Evolutionary conservation across 2,888 invertebrate genomes (phyloP), one percentile per base, ranked within the genome.

Genomic region (Pyrochroa serraticornis): DNA sequence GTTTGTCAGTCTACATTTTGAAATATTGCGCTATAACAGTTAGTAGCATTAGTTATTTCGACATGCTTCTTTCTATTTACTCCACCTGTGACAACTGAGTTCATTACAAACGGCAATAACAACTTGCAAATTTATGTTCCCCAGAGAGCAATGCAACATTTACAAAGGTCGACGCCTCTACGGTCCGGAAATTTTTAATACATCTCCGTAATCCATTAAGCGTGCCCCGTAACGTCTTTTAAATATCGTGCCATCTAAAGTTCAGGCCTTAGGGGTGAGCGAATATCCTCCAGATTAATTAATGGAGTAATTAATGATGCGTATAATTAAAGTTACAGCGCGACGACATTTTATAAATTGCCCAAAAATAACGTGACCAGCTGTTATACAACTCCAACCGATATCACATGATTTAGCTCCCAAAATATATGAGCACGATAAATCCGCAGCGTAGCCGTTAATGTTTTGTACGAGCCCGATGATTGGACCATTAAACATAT

Each of bases 291-390:
- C 37, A 57, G 47, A 62, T 64, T 64, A 64, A 58, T 64, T 62
- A 62, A 54, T 50, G 64, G 42, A 42, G 58, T 62, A 62, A 62
- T 64, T 64, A 64, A 64, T 64, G 64, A 62, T 56, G 55, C 62
- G 60, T 62, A 64, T 64, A 64, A 64, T 60, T 64, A 63, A 65
- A 65, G 51, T 64, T 62, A 58, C 64, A 60, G 60, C 63, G 59
- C 56, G 58, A 64, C 65, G 71, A 69, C 69, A 66, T 55, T 51
- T 60, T 63, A 66, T 64, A 64, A 64, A 67, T 69, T 65, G 63
- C 61, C 58, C 58, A 65, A 69, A 69, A 69, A 69, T 69, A 60
- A 60, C 63, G 49, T 38, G 56, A 56, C 64, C 66, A 67, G 67
- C 66, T 66, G 67, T 57, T 67, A 58, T 61, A 59, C 22, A 56